Conservation (phyloP, 2,113 vertebrate species). For the Platycercus adscitus region DNA sequence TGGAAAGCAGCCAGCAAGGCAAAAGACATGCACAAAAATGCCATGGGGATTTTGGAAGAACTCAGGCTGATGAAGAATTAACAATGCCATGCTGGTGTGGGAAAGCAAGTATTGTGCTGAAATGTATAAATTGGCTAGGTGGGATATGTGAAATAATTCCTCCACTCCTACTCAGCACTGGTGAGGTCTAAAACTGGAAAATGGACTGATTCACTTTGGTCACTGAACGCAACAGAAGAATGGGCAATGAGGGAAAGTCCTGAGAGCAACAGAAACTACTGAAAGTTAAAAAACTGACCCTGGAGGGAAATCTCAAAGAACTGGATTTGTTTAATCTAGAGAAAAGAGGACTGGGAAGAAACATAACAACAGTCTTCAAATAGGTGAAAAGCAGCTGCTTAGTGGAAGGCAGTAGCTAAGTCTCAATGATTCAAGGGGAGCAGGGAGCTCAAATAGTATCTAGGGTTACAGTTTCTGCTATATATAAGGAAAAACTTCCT, state of each 20-base stretch:
- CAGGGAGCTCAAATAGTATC: not conserved
- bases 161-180: not conserved
- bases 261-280: not conserved
- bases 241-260: not conserved
- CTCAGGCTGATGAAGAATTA: not conserved
- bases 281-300: not conserved
- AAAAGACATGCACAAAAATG: not conserved
- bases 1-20: not conserved
- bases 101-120: not conserved
- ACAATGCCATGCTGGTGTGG: not conserved
- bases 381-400: not conserved
- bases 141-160: not conserved
- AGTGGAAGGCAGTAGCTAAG: not conserved
- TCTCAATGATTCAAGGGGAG: not conserved
- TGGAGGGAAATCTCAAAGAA: not conserved
- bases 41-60: not conserved
- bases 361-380: not conserved
- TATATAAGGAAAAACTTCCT: not conserved
- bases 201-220: not conserved
- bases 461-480: not conserved
- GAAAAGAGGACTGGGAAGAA: constrained; percentile 7
- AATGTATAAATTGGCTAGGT: not conserved
- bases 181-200: not conserved
- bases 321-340: not conserved
- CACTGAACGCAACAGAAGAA: not conserved